Evolutionary conservation across 92 coral and sea anemone genomes (phyloP).

Genomic region (Heteractis magnifica): DNA sequence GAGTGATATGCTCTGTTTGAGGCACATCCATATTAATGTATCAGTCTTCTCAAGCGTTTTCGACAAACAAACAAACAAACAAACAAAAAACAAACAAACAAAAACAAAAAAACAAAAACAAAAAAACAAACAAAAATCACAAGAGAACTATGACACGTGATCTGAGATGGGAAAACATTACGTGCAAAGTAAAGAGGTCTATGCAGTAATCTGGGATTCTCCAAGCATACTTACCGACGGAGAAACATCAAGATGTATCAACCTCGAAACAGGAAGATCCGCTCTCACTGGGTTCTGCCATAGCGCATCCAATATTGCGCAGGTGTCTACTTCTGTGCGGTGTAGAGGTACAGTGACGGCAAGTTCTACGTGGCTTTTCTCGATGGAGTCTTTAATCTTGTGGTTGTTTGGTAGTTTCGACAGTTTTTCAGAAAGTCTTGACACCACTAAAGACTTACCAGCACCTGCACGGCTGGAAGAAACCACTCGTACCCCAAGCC

Average conservation of each 20-base stretch:
- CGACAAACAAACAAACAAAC: neutral
- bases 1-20: neutral
- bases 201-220: no score
- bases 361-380: slow-evolving; percentile 20
- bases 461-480: slow-evolving; percentile 78
- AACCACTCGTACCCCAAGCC: slow-evolving; percentile 75
- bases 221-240: slow-evolving; percentile 60
- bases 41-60: neutral
- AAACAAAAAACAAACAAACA: neutral
- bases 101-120: neutral
- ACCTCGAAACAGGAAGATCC: slow-evolving; percentile 74
- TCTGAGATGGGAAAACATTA: no score
- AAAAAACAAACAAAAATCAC: neutral
- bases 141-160: no score
- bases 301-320: slow-evolving; percentile 49
- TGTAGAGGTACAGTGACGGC: slow-evolving; percentile 73
- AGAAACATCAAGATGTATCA: slow-evolving; percentile 76
- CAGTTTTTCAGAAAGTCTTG: slow-evolving; percentile 59
- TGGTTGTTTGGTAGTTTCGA: slow-evolving; percentile 55
- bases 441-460: slow-evolving; percentile 72
- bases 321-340: slow-evolving; percentile 47
- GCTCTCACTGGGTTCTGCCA: slow-evolving; percentile 60
- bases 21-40: neutral
- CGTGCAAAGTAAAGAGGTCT: no score
- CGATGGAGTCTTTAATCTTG: slow-evolving; percentile 5